phyloP scores from a whole-genome alignment of 2,888 invertebrate genomes.

The Ischnura elegans region DNA sequence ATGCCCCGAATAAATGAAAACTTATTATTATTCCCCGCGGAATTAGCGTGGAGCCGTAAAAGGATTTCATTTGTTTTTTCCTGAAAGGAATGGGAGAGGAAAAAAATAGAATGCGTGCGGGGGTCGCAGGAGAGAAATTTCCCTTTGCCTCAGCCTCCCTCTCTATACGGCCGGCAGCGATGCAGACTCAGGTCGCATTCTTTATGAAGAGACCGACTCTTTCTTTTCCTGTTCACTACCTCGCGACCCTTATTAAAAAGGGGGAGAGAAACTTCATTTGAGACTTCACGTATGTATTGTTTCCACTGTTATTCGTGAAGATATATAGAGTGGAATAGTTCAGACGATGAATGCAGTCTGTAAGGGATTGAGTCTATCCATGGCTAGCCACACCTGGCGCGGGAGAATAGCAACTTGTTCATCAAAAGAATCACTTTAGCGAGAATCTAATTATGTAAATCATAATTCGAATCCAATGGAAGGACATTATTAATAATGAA shows the following conservation, averaged over 20 bases:
- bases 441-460: too few relatives aligned
- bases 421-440: too few relatives aligned
- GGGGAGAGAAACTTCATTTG: background rate
- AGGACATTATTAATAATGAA: too few relatives aligned
- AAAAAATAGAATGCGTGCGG: background rate
- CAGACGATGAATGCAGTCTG: too few relatives aligned
- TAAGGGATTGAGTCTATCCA: too few relatives aligned
- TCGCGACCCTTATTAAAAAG: background rate
- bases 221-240: background rate
- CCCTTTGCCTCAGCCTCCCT: background rate
- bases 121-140: background rate
- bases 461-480: too few relatives aligned
- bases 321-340: too few relatives aligned
- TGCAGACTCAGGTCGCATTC: slow-evolving; percentile 23
- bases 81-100: background rate
- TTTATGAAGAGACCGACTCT: background rate
- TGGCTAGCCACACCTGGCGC: too few relatives aligned
- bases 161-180: background rate
- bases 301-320: too few relatives aligned
- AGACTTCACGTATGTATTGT: too few relatives aligned
- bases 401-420: too few relatives aligned
- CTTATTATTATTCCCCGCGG: background rate
- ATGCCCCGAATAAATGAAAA: slow-evolving; percentile 4
- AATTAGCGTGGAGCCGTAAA: background rate
- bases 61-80: slow-evolving; percentile 1